Evolutionary conservation across 2,113 vertebrate genomes (phyloP), one percentile per base, ranked within the genome.

Genomic region (Microcebus murinus): DNA sequence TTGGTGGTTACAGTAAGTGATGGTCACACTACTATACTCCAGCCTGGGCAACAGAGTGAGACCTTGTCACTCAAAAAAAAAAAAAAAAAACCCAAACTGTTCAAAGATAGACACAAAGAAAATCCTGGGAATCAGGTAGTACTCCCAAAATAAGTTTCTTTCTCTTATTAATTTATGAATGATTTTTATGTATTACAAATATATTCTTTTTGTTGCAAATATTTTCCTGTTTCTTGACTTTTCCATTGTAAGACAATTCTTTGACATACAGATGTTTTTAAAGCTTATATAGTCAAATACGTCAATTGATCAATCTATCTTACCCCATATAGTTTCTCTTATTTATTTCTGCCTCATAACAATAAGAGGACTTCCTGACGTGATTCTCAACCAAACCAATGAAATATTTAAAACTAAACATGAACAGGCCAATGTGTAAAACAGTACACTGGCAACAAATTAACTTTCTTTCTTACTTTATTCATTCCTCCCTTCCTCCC

Each of bases 371-470:
- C 27, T 61, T 71, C 8, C 42, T 86, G 27, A 74, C 39, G 86
- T 31, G 34, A 87, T 61, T 93, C 39, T 81, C 17, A 68, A 81
- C 3, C n/a, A 39, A 61, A 84, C 18, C 59, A 90, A 91, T 55
- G 48, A 96, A 48, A n/a, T 84, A 29, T 45, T 84, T 85, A 68
- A 79, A 91, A 93, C n/a, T 27, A 87, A 71, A 74, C n/a, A 74
- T n/a, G 29, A 87, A 73, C 29, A 74, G 14, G 36, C 25, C 23
- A 50, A 50, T 23, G 1, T 61, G 15, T 48, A 86, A 74, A 85
- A 63, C 0, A 89, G 25, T 74, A 89, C 45, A 85, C 31, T 39
- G 39, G 57, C 6, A 89, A 70, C 39, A 95, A 93, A 31, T 91
- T 29, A 86, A 92, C 45, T 92, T 63, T 61, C 59, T 61, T 61